phyloP scores from a whole-genome alignment of 2,797 vertebrate species.

The Perdix hodgsoniae region DNA sequence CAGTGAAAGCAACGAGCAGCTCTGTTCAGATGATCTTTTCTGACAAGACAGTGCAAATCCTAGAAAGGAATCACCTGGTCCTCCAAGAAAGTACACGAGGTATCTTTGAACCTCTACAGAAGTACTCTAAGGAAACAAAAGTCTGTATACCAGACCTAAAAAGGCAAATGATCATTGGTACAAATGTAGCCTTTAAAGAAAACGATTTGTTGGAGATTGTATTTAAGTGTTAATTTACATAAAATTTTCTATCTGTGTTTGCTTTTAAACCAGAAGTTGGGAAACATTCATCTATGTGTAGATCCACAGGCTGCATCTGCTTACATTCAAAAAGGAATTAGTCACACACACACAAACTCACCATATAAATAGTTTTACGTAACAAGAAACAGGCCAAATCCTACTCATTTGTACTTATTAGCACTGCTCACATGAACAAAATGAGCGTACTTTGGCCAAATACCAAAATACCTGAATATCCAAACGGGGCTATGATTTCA shows the following conservation, averaged over 20 bases:
- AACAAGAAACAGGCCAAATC: background rate
- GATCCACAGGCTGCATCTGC: background rate
- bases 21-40: background rate
- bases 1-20: background rate
- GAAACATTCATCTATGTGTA: background rate
- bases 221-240: background rate
- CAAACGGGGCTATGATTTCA: background rate
- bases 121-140: background rate
- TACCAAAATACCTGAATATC: background rate
- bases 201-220: background rate
- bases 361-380: background rate
- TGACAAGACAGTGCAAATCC: slow-evolving; percentile 1
- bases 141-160: background rate
- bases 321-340: background rate
- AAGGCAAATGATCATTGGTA: background rate
- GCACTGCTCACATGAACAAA: background rate
- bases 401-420: background rate
- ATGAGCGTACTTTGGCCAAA: background rate
- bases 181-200: background rate
- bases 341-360: background rate
- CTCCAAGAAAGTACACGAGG: background rate
- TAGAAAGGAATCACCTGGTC: background rate
- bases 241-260: background rate
- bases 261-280: background rate
- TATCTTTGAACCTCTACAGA: background rate